Percentiles rank a stretch among this genome's conserved stretches.
Conservation (phyloP, 2,888 invertebrate genomes). For the Tiphia femorata region DNA sequence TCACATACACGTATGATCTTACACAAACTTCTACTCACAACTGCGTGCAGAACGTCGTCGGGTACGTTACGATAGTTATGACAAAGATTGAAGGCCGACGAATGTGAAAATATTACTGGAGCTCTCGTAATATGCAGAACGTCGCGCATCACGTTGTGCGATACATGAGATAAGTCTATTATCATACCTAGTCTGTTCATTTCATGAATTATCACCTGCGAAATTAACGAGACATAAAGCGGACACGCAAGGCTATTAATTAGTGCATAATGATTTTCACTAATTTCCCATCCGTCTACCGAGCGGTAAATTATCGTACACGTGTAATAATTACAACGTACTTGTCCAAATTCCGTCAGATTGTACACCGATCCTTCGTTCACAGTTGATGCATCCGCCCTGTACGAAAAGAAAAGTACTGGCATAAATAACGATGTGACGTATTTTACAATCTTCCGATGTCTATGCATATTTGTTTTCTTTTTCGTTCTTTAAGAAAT, state of each 20-base stretch:
- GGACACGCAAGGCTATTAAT: too few species aligned
- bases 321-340: constrained; percentile 41
- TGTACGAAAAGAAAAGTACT: constrained; percentile 37
- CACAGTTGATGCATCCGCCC: constrained; percentile 67
- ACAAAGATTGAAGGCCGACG: constrained; percentile 72
- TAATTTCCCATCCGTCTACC: too few species aligned
- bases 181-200: constrained; percentile 78
- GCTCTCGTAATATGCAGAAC: constrained; percentile 71
- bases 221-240: too few species aligned
- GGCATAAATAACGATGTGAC: neutral
- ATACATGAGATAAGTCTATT: constrained; percentile 75
- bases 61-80: constrained; percentile 73
- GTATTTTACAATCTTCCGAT: neutral
- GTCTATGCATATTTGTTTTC: too few species aligned
- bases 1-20: neutral
- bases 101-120: constrained; percentile 76
- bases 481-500: too few species aligned
- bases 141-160: constrained; percentile 73
- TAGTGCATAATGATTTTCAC: too few species aligned
- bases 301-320: too few species aligned
- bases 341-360: constrained; percentile 69
- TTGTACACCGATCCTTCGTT: constrained; percentile 55
- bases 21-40: constrained; percentile 66
- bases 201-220: constrained; percentile 72
- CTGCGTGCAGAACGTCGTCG: constrained; percentile 71